These are phyloP conservation scores for Caracal caracal DNA, from an alignment of 2,113 vertebrate genomes.

Conservation along the genomic window DNA sequence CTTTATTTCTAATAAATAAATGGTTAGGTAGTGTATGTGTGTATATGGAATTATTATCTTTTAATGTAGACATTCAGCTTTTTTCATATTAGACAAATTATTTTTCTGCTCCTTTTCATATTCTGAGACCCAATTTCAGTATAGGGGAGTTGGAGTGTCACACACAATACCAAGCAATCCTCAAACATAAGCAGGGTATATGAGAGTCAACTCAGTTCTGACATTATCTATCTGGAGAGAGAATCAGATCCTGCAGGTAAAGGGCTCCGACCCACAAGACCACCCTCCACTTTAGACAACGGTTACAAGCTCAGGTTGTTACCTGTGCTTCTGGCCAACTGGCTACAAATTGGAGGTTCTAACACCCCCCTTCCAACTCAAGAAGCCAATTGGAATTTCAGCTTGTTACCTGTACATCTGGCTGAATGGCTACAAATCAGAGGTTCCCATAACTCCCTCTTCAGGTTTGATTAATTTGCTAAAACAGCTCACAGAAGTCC, in stretches of 20 bases:
- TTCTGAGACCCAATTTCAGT: not conserved
- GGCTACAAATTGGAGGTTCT: not conserved
- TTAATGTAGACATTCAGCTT: not conserved
- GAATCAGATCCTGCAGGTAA: not conserved
- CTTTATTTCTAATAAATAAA: not conserved
- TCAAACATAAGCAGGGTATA: not conserved
- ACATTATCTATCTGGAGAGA: not conserved
- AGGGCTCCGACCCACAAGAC: not conserved
- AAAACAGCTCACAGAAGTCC: not conserved
- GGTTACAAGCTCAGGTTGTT: not conserved
- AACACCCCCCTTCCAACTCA: not conserved
- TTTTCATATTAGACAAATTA: not conserved
- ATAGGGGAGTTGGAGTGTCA: not conserved
- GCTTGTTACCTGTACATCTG: not conserved
- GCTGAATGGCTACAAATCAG: not conserved
- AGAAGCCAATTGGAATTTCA: not conserved
- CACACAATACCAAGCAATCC: not conserved
- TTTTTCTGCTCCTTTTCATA: not conserved
- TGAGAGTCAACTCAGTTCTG: not conserved
- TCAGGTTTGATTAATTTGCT: not conserved
- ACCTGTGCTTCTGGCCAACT: not conserved
- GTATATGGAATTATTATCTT: not conserved
- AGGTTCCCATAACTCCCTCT: not conserved
- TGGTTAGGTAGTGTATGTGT: not conserved
- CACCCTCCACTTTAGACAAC: not conserved